Conservation (phyloP, 2,888 invertebrate genomes). For the Synanthedon tipuliformis region DNA sequence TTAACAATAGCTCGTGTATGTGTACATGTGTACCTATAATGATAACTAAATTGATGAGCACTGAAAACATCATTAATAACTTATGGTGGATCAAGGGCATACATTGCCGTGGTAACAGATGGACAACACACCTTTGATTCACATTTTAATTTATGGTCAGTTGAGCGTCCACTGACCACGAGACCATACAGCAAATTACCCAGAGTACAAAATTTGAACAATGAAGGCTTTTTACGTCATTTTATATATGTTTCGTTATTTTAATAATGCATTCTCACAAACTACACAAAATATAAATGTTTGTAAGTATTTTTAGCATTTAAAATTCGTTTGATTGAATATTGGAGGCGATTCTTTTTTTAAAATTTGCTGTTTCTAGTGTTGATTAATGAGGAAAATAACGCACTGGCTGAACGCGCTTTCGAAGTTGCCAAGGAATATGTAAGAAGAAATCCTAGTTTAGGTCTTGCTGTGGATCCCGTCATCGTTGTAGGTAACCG, state of each 20-base stretch:
- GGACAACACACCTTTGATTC: conserved; percentile 25
- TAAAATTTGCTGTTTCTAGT: conserved; percentile 52
- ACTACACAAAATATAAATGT: conserved; percentile 80
- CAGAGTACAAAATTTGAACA: too few relatives aligned
- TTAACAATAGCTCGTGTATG: too few relatives aligned
- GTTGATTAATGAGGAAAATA: conserved; percentile 80
- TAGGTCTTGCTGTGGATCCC: conserved; percentile 74
- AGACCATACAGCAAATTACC: too few relatives aligned
- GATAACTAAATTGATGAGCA: conserved; percentile 20
- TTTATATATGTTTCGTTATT: conserved; percentile 19
- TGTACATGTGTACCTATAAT: too few relatives aligned
- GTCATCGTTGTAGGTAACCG: conserved; percentile 76
- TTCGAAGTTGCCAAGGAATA: conserved; percentile 79
- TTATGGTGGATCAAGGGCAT: conserved; percentile 42
- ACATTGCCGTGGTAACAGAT: conserved; percentile 50
- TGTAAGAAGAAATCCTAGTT: conserved; percentile 75
- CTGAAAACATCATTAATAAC: conserved; percentile 37
- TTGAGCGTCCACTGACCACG: too few relatives aligned
- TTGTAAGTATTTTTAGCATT: conserved; percentile 65
- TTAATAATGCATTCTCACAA: conserved; percentile 46
- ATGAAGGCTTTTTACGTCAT: conserved; percentile 4
- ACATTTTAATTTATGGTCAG: too few relatives aligned
- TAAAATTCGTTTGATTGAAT: conserved; percentile 7
- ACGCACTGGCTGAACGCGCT: conserved; percentile 77
- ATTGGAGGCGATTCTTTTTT: conserved; percentile 1